Conservation (phyloP, 2,888 invertebrate species). For the Ametastegia equiseti region DNA sequence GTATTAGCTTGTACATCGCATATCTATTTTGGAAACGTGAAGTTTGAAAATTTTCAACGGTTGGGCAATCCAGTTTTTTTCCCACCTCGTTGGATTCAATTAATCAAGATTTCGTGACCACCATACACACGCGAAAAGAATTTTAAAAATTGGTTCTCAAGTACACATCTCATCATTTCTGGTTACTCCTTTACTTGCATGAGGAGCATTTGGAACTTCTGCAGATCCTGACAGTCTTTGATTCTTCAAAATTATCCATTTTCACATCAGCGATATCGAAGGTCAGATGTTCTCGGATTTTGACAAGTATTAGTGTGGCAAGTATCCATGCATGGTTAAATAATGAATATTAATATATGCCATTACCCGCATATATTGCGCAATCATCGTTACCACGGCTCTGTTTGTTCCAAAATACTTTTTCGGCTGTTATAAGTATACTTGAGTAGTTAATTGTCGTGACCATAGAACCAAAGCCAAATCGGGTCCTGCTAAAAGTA, state of each 20-base stretch:
- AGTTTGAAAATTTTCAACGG: neutral
- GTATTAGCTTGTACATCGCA: neutral
- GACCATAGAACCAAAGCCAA: neutral
- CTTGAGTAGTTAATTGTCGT: neutral
- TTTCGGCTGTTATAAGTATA: neutral
- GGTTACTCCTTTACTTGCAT: neutral
- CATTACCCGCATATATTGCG: neutral
- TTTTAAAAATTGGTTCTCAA: neutral
- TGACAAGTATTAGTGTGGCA: neutral
- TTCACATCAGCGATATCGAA: slow-evolving; percentile 21
- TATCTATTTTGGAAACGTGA: neutral
- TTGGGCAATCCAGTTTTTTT: neutral
- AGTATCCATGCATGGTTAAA: neutral
- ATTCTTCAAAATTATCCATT: slow-evolving; percentile 17
- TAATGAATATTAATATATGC: neutral
- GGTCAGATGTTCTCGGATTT: neutral
- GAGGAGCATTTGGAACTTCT: neutral
- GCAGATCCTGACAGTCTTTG: slow-evolving; percentile 11
- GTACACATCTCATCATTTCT: neutral
- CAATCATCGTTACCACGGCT: slow-evolving; percentile 1
- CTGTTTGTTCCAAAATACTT: neutral
- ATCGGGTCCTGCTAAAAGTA: slow-evolving; percentile 2
- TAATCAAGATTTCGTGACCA: neutral
- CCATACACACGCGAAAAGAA: neutral
- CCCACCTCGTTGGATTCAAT: neutral